Percentiles rank a stretch among this genome's conserved stretches.
Evolutionary conservation across 2,113 vertebrate genomes (phyloP).

Genomic region (Lophius piscatorius): DNA sequence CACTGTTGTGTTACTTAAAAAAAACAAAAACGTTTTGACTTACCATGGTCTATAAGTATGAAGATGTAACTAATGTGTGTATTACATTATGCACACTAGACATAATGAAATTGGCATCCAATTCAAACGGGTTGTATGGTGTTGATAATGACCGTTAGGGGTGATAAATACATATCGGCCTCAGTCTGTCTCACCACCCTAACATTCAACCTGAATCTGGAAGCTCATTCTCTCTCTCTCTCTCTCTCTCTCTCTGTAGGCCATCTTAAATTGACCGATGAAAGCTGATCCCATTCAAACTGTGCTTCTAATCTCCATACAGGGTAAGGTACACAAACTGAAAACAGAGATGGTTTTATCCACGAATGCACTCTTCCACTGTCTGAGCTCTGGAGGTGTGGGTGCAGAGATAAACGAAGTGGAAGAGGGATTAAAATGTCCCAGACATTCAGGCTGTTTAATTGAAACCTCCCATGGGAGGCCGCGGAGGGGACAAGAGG

Average conservation of each 20-base stretch:
- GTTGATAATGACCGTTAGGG: too few species aligned
- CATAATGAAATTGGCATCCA: too few species aligned
- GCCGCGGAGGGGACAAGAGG: constrained; percentile 37
- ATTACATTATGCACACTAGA: too few species aligned
- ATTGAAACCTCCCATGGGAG: constrained; percentile 78
- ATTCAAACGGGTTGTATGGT: too few species aligned
- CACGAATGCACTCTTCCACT: constrained; percentile 52
- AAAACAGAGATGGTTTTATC: constrained; percentile 51
- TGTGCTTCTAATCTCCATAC: constrained; percentile 50
- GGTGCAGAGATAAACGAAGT: constrained; percentile 70
- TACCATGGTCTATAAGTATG: too few species aligned
- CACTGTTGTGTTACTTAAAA: too few species aligned
- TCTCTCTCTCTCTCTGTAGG: neutral
- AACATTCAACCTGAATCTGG: too few species aligned
- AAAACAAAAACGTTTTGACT: too few species aligned
- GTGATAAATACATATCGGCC: too few species aligned
- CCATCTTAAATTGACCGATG: constrained; percentile 31
- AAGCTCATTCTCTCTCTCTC: too few species aligned
- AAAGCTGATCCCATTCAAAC: constrained; percentile 39
- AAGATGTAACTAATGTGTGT: too few species aligned
- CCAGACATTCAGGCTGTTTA: constrained; percentile 70
- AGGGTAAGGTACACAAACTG: constrained; percentile 54
- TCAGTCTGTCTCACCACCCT: neutral
- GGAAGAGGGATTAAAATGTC: constrained; percentile 75
- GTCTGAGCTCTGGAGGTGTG: constrained; percentile 62